Percentiles rank a stretch among this genome's conserved stretches.
Evolutionary conservation across 2,113 vertebrate genomes (phyloP).

Genomic region (Riparia riparia): DNA sequence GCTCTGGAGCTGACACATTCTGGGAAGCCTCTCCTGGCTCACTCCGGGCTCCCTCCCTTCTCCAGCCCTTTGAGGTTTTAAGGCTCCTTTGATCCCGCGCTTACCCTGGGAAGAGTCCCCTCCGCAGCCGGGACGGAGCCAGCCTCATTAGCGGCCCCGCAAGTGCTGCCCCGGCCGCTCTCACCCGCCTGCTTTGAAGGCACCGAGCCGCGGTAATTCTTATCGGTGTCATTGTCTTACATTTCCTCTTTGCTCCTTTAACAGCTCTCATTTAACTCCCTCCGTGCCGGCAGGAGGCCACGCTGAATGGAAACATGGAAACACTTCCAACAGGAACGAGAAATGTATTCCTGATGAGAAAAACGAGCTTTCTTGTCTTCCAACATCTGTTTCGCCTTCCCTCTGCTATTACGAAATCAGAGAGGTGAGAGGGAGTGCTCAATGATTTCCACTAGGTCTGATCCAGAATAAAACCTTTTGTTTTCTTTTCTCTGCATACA

Average conservation of each 20-base stretch:
- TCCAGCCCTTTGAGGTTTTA: constrained; percentile 19
- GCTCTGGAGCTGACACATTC: constrained; percentile 15
- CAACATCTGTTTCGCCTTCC: not conserved
- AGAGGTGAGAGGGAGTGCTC: not conserved
- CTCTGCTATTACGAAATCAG: not conserved
- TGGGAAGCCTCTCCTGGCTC: constrained; percentile 44
- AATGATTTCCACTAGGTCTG: not conserved
- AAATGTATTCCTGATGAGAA: not conserved
- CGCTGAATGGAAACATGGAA: not conserved
- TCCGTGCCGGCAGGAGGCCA: not conserved
- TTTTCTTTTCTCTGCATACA: not conserved
- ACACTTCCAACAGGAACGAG: not conserved
- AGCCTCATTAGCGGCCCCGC: constrained; percentile 12
- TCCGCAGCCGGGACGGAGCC: not conserved
- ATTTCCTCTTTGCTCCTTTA: constrained; percentile 30
- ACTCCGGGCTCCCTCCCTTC: not conserved
- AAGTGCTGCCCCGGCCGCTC: not conserved
- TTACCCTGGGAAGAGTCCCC: not conserved
- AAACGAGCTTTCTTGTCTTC: not conserved
- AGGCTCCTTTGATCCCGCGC: constrained; percentile 34
- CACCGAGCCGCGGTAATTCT: not conserved
- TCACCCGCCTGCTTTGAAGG: constrained; percentile 30
- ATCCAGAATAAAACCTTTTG: not conserved
- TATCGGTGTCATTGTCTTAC: constrained; percentile 40
- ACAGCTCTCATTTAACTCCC: constrained; percentile 10